Percentiles rank a stretch among this genome's conserved stretches.
These are phyloP conservation scores for Spilosoma lubricipeda DNA, from an alignment of 2,888 invertebrate species.

Conservation along the genomic window DNA sequence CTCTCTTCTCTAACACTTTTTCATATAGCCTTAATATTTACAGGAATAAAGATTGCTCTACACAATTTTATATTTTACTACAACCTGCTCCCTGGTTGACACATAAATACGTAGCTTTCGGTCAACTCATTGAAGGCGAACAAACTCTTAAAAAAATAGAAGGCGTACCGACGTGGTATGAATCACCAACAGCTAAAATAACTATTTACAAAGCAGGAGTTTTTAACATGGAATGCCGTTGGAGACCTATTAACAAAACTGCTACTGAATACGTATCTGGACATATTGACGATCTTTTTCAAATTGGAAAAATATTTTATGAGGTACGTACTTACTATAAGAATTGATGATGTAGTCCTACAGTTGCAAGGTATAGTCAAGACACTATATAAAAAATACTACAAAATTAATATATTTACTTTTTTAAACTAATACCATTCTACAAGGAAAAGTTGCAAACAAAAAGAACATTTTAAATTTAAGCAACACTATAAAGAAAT, in stretches of 20 bases:
- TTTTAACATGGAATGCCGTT: constrained; percentile 73
- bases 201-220: constrained; percentile 67
- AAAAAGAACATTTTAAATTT: no score
- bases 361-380: no score
- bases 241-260: constrained; percentile 68
- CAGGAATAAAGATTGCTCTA: constrained; percentile 88
- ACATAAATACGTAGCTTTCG: constrained; percentile 90
- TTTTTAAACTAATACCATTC: no score
- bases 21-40: constrained; percentile 23
- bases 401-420: no score
- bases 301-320: constrained; percentile 61
- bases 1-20: no score
- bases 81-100: constrained; percentile 91
- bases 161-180: constrained; percentile 86
- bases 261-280: constrained; percentile 68
- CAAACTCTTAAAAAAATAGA: constrained; percentile 87
- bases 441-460: no score
- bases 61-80: constrained; percentile 90
- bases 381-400: no score
- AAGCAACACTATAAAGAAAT: no score
- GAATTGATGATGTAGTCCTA: neutral
- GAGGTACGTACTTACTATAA: constrained; percentile 57
- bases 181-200: constrained; percentile 81
- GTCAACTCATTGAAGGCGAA: constrained; percentile 89
- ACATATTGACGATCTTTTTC: constrained; percentile 72